Evolutionary conservation across 2,888 invertebrate genomes (phyloP).

Genomic region (Dione vanillae): DNA sequence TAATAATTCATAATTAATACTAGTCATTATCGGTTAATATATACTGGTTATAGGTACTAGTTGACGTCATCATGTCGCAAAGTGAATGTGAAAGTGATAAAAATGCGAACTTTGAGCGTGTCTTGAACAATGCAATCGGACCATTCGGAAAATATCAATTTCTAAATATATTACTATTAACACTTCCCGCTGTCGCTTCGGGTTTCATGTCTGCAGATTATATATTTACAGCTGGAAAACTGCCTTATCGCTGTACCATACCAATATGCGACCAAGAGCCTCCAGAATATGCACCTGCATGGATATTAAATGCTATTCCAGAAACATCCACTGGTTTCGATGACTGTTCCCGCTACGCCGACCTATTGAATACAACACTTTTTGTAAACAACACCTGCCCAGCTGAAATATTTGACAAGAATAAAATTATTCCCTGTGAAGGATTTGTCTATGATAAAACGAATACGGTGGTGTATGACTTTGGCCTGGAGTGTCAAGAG

Average conservation of each 20-base stretch:
- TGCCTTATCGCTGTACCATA: conserved; percentile 68
- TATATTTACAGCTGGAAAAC: conserved; percentile 70
- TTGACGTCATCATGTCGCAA: conserved; percentile 21
- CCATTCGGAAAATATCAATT: conserved; percentile 72
- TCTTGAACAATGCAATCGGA: conserved; percentile 68
- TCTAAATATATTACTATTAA: conserved; percentile 61
- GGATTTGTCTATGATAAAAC: conserved; percentile 67
- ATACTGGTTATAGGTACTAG: not conserved
- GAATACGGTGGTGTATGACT: conserved; percentile 74
- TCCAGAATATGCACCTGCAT: conserved; percentile 64
- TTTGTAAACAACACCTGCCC: conserved; percentile 56
- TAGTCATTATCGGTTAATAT: too few species aligned
- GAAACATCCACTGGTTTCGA: conserved; percentile 63
- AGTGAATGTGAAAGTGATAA: conserved; percentile 55
- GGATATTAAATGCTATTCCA: conserved; percentile 70
- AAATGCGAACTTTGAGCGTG: conserved; percentile 62
- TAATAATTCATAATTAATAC: not conserved
- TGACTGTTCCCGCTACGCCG: conserved; percentile 67
- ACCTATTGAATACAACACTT: conserved; percentile 50
- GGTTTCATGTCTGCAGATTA: conserved; percentile 75
- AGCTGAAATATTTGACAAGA: conserved; percentile 63
- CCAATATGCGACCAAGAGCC: conserved; percentile 64
- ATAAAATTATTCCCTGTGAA: conserved; percentile 63
- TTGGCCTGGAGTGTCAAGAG: conserved; percentile 78
- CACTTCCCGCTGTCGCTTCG: conserved; percentile 64